Percentiles rank a stretch among this genome's conserved stretches.
Conservation (phyloP, 2,797 vertebrate genomes). For the Threskiornis aethiopicus region DNA sequence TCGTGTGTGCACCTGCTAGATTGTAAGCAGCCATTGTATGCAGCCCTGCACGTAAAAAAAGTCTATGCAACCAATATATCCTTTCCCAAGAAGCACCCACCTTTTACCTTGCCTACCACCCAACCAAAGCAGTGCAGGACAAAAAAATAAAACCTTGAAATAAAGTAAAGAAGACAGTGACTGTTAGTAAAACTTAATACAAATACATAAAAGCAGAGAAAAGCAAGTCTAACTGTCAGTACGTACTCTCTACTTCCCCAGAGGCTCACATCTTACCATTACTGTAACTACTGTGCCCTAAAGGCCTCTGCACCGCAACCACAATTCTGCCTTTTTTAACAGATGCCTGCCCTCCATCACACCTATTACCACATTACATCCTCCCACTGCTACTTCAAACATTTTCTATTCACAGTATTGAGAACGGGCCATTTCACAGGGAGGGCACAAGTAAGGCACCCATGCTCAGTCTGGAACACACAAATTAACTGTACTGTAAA, state of each 20-base stretch:
- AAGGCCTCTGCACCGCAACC: background rate
- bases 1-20: background rate
- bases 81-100: background rate
- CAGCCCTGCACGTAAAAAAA: accelerated
- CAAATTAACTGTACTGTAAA: background rate
- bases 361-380: background rate
- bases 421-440: background rate
- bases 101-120: background rate
- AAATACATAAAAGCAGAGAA: background rate
- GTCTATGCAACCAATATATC: background rate
- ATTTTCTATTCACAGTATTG: background rate
- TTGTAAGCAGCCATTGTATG: background rate
- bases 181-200: background rate
- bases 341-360: slow-evolving; percentile 6
- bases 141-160: background rate
- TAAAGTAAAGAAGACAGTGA: background rate
- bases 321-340: background rate
- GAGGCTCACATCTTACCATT: background rate
- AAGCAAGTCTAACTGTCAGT: background rate
- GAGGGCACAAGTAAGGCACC: background rate
- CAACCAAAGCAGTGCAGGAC: background rate
- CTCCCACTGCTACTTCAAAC: background rate
- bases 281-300: background rate
- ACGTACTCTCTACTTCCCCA: background rate
- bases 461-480: background rate